Evolutionary conservation across 2,113 vertebrate species (phyloP), one percentile per base, ranked within the genome.

Genomic region (Plectropomus leopardus): DNA sequence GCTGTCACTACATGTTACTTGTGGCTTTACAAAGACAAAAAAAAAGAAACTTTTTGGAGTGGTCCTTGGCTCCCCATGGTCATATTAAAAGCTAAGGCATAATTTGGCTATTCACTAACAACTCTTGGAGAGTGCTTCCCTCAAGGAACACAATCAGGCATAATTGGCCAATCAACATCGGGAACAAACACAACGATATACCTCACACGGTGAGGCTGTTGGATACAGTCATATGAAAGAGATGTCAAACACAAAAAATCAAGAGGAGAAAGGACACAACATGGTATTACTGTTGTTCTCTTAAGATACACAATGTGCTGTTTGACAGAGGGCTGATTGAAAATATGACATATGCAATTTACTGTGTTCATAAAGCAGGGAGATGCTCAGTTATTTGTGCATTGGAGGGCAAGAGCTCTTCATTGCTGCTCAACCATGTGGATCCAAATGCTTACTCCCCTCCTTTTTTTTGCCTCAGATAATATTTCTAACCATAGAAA

Each of bases 101-200:
- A 90, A 94, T 93, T 92, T 90, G 80, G 78, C 81, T 69, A 82
- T 89, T 91, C 84, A 81, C 86, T 83, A 87, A 87, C 89, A 83
- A 82, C 78, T 87, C 82, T 80, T 81, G 47, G 86, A 88, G 87
- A 88, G 90, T 74, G 84, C 82, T 86, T 85, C 76, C 88, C 89
- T 88, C 80, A 78, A 91, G 92, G 83, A 93, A 91, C 88, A 91
- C 89, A 94, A 93, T 93, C 93, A 93, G 85, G 24, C 82, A 76
- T 92, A 94, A 94, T 94, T 91, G 90, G 82, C 87, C 92, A 92
- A 93, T 94, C 92, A 92, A 69, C 88, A 89, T 50, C 57, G 83
- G 80, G 86, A 89, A 86, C 87, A 89, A 91, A 89, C 88, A 90
- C 65, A 80, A 80, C 80, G 24, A 84, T 85, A 85, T 86, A 89